Evolutionary conservation across 2,797 vertebrate species (phyloP).

Genomic region (Cetoscarus ocellatus): DNA sequence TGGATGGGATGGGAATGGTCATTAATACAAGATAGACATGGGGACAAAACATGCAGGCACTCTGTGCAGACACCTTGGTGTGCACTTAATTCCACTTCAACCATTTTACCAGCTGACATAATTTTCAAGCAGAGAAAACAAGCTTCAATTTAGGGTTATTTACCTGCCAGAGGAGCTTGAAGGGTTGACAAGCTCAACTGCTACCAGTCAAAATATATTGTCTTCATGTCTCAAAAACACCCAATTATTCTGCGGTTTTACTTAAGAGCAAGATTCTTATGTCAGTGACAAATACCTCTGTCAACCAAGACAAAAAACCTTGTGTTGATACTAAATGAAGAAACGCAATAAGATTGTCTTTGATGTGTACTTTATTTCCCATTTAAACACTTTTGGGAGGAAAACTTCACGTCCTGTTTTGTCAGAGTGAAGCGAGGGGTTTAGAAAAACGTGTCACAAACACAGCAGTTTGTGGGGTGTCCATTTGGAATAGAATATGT

Average conservation of each 20-base stretch:
- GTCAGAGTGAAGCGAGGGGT: too few relatives aligned
- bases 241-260: conserved; percentile 6
- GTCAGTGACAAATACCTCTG: neutral
- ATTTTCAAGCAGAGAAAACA: conserved; percentile 17
- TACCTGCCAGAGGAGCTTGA: conserved; percentile 15
- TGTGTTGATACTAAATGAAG: conserved; percentile 1
- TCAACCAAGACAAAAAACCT: neutral
- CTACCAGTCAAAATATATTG: conserved; percentile 4
- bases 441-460: too few relatives aligned
- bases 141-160: conserved; percentile 36
- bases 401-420: neutral
- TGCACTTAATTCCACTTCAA: conserved; percentile 24
- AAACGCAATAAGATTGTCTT: neutral
- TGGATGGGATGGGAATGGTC: conserved; percentile 1
- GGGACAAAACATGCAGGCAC: conserved; percentile 16
- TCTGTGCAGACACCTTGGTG: neutral
- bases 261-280: neutral
- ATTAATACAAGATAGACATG: neutral
- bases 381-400: neutral
- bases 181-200: conserved; percentile 18
- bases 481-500: too few relatives aligned
- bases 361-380: neutral
- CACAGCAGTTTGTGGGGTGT: too few relatives aligned
- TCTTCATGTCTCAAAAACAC: conserved; percentile 15
- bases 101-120: conserved; percentile 20